Conservation (phyloP, 2,888 invertebrate species). For the Polyploca ridens region DNA sequence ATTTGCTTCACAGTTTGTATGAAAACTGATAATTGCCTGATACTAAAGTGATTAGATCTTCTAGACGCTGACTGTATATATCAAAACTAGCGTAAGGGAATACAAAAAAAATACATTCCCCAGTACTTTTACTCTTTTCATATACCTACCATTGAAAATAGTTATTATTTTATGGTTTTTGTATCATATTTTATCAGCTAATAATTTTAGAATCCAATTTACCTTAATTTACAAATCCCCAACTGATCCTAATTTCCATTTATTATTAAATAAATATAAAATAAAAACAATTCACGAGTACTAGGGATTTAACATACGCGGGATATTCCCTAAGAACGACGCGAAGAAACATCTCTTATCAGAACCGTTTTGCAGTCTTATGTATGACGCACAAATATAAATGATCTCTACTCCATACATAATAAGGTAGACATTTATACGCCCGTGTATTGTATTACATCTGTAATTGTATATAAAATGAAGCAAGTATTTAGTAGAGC, state of each 20-base stretch:
- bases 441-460: background rate
- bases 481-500: background rate
- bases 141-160: no score
- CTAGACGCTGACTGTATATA: no score
- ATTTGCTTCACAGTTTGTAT: no score
- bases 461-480: conserved; percentile 1
- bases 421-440: background rate
- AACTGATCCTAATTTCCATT: background rate
- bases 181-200: no score
- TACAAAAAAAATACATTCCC: no score
- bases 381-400: background rate
- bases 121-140: no score
- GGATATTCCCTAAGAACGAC: background rate
- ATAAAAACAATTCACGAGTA: background rate
- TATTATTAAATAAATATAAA: background rate
- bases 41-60: no score
- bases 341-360: background rate
- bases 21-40: no score
- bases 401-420: background rate
- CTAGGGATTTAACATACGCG: background rate
- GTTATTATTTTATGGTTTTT: no score
- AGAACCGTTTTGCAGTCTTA: background rate
- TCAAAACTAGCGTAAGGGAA: no score
- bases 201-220: background rate
- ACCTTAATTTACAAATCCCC: background rate